Base-by-base conservation (phyloP, 2,113 vertebrate species). In the Tetrao urogallus region DNA sequence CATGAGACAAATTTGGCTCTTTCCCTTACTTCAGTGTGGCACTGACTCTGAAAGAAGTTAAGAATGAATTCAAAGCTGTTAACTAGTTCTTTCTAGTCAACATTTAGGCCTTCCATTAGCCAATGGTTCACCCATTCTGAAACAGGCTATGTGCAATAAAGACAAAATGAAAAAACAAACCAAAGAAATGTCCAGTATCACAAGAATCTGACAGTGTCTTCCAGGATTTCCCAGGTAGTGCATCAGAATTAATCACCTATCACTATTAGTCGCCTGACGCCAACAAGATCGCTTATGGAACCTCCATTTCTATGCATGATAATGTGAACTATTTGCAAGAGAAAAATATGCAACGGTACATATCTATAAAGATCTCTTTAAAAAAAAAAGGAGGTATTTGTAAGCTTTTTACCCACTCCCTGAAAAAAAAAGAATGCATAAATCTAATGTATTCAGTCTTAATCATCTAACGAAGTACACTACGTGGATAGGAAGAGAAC, bases 191-290 rank as follows among this genome's bases (percentile, higher is more conserved):
- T 3, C 18, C 6, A 6, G 75, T 88, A 70, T 30, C 9, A 22
- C 20, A 48, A 88, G 5, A 64, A 34, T 28, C 32, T 36, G 21
- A 58, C 1, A 25, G 22, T 17, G 20, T 77, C 95, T 94, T 88
- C 48, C 79, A 88, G 45, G 38, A 74, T 95, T 94, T 87, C 83
- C 50, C 89, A 74, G 30, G 56, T 56, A 91, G 61, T 13, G 65
- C 34, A 10, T 5, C 13, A 78, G 5, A 28, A 52, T 14, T 63
- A 38, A 38, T 38, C 38, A 38, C 38, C 38, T 38, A 38, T 38
- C 38, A 38, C 38, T 38, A 48, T 25, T 11, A 61, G 63, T 92
- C 72, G 86, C 24, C 30, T 50, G 34, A n/a, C 64, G 40, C 13
- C 8, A 57, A 94, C 43, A 76, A 85, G 40, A 81, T 24, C 88